Base-by-base conservation (phyloP, 2,113 vertebrate genomes). In the Drymodes brunneopygia region DNA sequence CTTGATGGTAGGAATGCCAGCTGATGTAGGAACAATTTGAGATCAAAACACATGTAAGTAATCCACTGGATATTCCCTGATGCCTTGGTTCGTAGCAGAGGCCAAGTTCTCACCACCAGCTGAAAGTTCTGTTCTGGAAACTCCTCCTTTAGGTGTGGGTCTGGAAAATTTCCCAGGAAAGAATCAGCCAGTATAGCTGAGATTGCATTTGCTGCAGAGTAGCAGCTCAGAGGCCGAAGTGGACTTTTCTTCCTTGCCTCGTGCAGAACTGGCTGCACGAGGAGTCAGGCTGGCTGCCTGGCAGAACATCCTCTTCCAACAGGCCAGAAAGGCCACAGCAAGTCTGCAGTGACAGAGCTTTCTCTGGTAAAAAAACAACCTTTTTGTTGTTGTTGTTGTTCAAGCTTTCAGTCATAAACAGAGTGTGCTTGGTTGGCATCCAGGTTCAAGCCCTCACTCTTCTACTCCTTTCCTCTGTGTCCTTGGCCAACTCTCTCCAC, bases 371-470 rank as follows among this genome's bases (percentile, higher is more conserved):
- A 90, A 94, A 84, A 89, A 36, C 15, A 93, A 62, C 21, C 19
- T 64, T 88, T 29, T 77, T 82, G 29, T 91, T 79, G 81, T 47
- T 91, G 38, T 38, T 38, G 31, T 58, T 96, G 36, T 88, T 95
- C 38, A 97, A 90, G 73, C 60, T 84, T 71, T 88, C 61, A 81
- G 21, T 71, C 67, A 88, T 60, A 94, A 88, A 51, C 0, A 3
- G 78, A 90, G 71, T 27, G 22, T 78, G 83, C 80, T 95, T 94
- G 88, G 58, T 86, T 88, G 86, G 31, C 33, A 88, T 93, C 91
- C 96, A 95, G 82, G 47, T 74, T 81, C 82, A 90, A 92, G 56
- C 51, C 58, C 50, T 92, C 38, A 40, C 60, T 92, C 54, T 83
- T 88, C 88, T 22, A 54, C 38, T 85, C 33, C 66, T 73, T 92